These are phyloP conservation scores for Microplitis manilae DNA, from an alignment of 2,888 invertebrate species.

Conservation along the genomic window DNA sequence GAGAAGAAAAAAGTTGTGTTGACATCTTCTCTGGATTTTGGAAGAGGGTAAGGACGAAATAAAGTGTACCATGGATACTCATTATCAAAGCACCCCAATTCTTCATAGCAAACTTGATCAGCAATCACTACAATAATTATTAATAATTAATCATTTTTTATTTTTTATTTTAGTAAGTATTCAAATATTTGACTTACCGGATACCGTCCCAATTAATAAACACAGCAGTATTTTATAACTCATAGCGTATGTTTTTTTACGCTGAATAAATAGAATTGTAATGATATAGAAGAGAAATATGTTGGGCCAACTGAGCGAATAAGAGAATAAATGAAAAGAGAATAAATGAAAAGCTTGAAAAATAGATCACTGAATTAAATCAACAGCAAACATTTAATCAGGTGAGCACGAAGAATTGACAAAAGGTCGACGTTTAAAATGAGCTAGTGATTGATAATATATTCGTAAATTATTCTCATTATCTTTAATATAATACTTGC, in stretches of 20 bases:
- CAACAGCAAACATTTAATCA: neutral
- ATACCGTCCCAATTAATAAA: neutral
- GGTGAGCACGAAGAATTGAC: neutral
- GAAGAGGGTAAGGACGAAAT: conserved; percentile 64
- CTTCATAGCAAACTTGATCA: conserved; percentile 62
- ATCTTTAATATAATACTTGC: neutral
- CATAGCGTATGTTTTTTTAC: neutral
- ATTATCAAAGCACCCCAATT: conserved; percentile 68
- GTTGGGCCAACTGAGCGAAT: neutral
- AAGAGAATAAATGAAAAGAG: conserved; percentile 5
- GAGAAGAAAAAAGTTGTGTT: conserved; percentile 63
- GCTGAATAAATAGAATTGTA: neutral
- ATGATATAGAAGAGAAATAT: neutral
- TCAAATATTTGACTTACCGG: neutral
- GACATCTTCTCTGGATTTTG: conserved; percentile 63
- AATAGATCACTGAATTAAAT: neutral
- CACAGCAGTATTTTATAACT: neutral
- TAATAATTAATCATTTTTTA: neutral
- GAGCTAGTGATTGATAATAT: conserved; percentile 10
- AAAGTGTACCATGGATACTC: conserved; percentile 66
- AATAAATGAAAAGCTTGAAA: neutral
- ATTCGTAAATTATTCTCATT: neutral
- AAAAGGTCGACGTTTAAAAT: neutral
- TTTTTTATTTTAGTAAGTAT: neutral
- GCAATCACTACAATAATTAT: conserved; percentile 28